These are phyloP conservation scores for Cuniculus paca DNA, from an alignment of 2,797 vertebrate genomes.

Conservation along the genomic window DNA sequence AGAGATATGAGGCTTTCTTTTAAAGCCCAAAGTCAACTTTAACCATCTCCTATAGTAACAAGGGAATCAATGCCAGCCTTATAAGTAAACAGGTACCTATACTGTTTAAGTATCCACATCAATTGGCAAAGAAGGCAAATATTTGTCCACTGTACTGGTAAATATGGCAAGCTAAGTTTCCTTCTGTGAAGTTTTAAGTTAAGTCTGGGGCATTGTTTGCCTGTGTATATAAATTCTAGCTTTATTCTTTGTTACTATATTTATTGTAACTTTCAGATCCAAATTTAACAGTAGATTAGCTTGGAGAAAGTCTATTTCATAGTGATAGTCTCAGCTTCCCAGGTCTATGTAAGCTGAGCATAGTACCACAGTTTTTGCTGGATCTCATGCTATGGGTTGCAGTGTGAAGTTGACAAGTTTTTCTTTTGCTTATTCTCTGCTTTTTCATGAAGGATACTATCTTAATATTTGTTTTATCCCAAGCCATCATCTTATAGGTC, in stretches of 20 bases:
- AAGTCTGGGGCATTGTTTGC: background rate
- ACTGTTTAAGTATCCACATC: background rate
- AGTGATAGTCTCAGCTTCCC: background rate
- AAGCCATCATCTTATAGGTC: background rate
- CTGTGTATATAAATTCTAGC: background rate
- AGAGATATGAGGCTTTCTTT: constrained; percentile 13
- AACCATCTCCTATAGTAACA: constrained; percentile 63
- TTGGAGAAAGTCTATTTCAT: constrained; percentile 48
- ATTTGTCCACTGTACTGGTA: constrained; percentile 47
- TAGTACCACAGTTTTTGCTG: background rate
- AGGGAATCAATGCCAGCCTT: constrained; percentile 50
- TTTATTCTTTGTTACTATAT: constrained; percentile 7
- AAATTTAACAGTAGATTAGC: background rate
- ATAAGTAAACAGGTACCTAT: constrained; percentile 62
- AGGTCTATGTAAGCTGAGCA: background rate
- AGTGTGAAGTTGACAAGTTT: background rate
- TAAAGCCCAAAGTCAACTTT: constrained; percentile 49
- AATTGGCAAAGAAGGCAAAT: constrained; percentile 60
- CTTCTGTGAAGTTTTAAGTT: constrained; percentile 14
- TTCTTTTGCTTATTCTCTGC: background rate
- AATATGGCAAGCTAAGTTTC: constrained; percentile 53
- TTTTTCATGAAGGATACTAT: background rate
- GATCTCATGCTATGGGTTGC: background rate
- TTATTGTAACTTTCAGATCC: constrained; percentile 24
- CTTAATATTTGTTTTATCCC: background rate